A percentile compares a stretch with the other conserved stretches of the same genome.
Conservation (phyloP, 2,888 invertebrate species). For the Chrysolina oricalcia region DNA sequence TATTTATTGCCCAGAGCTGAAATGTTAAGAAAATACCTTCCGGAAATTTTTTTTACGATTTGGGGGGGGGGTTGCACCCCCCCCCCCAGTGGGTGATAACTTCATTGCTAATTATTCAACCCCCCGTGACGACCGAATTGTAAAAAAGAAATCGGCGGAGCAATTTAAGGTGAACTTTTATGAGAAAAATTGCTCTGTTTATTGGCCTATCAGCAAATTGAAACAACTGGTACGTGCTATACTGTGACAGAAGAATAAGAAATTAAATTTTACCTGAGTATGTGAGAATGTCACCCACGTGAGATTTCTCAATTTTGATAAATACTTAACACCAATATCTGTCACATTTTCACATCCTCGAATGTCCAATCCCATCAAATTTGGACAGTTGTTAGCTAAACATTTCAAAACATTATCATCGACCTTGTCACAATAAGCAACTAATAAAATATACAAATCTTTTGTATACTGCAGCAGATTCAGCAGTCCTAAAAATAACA, state of each 20-base stretch:
- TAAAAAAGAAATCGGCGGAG: no score
- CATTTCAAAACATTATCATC: slow-evolving; percentile 74
- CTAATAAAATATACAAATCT: slow-evolving; percentile 60
- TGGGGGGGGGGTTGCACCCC: no score
- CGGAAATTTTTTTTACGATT: no score
- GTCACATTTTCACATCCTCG: slow-evolving; percentile 68
- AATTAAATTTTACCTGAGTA: slow-evolving; percentile 63
- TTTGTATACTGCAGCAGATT: slow-evolving; percentile 60
- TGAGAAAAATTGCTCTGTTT: no score
- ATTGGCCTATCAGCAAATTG: no score
- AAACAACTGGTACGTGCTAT: neutral
- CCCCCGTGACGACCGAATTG: no score
- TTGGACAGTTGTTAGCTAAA: slow-evolving; percentile 72
- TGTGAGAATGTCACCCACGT: slow-evolving; percentile 65
- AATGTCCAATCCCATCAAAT: slow-evolving; percentile 72
- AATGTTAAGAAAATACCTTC: no score
- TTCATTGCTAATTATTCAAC: no score
- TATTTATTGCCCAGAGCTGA: no score
- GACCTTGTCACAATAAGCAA: slow-evolving; percentile 68
- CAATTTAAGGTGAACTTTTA: no score
- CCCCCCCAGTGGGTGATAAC: no score
- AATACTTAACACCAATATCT: slow-evolving; percentile 61
- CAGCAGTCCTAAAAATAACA: slow-evolving; percentile 60
- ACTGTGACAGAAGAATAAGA: neutral
- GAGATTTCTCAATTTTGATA: slow-evolving; percentile 62